Conservation (phyloP, 2,113 vertebrate genomes). For the Numida meleagris region DNA sequence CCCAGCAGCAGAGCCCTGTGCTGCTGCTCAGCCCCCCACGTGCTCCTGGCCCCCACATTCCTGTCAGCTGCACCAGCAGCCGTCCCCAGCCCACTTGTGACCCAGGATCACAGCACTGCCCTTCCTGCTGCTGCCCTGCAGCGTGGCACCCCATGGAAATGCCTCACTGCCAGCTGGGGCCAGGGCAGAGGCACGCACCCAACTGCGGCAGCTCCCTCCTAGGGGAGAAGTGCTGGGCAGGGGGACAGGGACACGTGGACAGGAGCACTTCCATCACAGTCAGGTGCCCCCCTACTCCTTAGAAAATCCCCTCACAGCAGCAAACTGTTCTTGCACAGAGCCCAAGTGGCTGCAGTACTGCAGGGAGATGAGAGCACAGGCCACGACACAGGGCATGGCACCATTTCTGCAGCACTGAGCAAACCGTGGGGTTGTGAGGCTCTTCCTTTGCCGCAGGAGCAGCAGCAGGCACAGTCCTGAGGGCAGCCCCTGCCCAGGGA, state of each 20-base stretch:
- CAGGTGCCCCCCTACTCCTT: no score
- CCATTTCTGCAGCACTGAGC: not conserved
- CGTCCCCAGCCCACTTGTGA: no score
- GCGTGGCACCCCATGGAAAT: not conserved
- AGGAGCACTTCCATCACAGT: rapidly evolving
- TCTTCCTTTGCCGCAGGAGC: not conserved
- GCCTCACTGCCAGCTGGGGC: not conserved
- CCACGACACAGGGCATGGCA: not conserved
- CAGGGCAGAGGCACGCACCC: no score
- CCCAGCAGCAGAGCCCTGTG: not conserved
- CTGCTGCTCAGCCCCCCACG: not conserved
- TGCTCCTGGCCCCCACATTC: not conserved
- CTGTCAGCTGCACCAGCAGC: not conserved
- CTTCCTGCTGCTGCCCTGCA: not conserved
- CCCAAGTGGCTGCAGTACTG: no score
- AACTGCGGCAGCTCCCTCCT: not conserved
- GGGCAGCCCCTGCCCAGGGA: no score
- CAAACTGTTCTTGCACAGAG: no score
- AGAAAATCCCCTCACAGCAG: not conserved
- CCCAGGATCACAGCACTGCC: not conserved
- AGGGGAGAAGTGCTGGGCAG: not conserved
- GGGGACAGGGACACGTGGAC: no score
- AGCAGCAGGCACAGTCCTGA: not conserved
- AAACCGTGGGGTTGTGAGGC: not conserved
- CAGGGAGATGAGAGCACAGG: not conserved